Base-by-base conservation (phyloP, 2,888 invertebrate species). In the Aphrophora alni region DNA sequence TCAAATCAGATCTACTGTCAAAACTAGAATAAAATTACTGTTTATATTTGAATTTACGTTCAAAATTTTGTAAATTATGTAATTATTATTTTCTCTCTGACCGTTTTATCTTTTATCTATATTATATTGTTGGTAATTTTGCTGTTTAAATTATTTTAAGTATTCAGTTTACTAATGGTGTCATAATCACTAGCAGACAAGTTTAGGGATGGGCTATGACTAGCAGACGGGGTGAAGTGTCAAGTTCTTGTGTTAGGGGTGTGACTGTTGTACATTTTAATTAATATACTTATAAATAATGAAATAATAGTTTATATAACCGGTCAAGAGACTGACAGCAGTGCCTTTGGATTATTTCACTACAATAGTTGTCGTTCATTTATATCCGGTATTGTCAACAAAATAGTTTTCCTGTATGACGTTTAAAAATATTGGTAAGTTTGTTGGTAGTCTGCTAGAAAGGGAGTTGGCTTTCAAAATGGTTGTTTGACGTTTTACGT, bases 141-240 rank as follows among this genome's bases (percentile, higher is more conserved):
- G 4, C 21, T 26, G 14, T 26, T 26, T 71, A 17, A 26, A 12
- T 71, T 25, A 26, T 71, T 71, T 71, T 27, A 28, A 28, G 17
- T 26, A n/a, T 26, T 71, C 71, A 28, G 4, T 38, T 74, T 7
- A 38, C 33, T 33, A 14, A 2, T 12, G 44, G 2, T 44, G 75
- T 75, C 25, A 10, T 26, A 76, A 76, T 76, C 76, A 70, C 77
- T 77, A 77, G 77, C 77, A 77, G 77, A 77, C 69, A 77, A 59
- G 78, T 44, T 78, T 78, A 78, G 78, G 78, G 78, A 78, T 78
- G 78, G 78, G 78, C 71, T 51, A 2, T 75, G 72, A 78, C 73
- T 78, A 77, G 78, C 78, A 81, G 77, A 80, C 80, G 82, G 82
- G 82, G 82, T 80, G 82, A 74, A 82, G 82, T 82, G 82, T 80